A percentile compares a stretch with the other conserved stretches of the same genome.
Evolutionary conservation across 2,888 invertebrate genomes (phyloP).

Genomic region (Euplagia quadripunctaria): DNA sequence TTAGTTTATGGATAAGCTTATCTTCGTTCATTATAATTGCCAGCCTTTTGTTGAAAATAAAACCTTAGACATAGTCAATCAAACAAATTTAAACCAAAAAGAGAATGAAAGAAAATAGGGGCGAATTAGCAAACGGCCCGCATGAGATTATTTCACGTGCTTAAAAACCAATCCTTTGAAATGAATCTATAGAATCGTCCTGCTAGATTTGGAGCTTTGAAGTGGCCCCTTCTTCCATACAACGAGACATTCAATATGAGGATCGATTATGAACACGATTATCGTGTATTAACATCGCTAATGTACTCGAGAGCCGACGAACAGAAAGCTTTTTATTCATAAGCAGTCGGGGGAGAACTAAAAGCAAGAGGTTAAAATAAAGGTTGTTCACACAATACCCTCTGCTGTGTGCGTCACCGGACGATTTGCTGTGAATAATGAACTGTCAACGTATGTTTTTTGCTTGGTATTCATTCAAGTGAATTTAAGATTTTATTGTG

Average conservation of each 20-base stretch:
- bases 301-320: slow-evolving; percentile 71
- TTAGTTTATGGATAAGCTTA: slow-evolving; percentile 30
- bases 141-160: slow-evolving; percentile 55
- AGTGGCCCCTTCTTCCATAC: slow-evolving; percentile 51
- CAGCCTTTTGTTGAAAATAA: slow-evolving; percentile 11
- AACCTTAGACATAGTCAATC: slow-evolving; percentile 34
- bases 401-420: slow-evolving; percentile 29
- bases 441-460: slow-evolving; percentile 49
- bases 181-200: slow-evolving; percentile 44
- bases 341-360: slow-evolving; percentile 64
- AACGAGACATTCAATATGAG: slow-evolving; percentile 64
- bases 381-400: slow-evolving; percentile 51
- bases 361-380: slow-evolving; percentile 69
- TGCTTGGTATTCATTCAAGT: slow-evolving; percentile 36
- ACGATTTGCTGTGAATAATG: slow-evolving; percentile 46
- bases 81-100: slow-evolving; percentile 35
- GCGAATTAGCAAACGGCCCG: slow-evolving; percentile 49
- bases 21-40: slow-evolving; percentile 17
- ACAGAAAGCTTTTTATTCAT: slow-evolving; percentile 74
- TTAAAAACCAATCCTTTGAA: slow-evolving; percentile 52
- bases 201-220: slow-evolving; percentile 50
- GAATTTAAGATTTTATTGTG: slow-evolving; percentile 44
- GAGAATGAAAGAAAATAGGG: slow-evolving; percentile 43
- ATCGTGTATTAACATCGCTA: slow-evolving; percentile 81
- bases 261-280: slow-evolving; percentile 76